Base-by-base conservation (phyloP, 2,888 invertebrate genomes). In the Drosophila antonietae region DNA sequence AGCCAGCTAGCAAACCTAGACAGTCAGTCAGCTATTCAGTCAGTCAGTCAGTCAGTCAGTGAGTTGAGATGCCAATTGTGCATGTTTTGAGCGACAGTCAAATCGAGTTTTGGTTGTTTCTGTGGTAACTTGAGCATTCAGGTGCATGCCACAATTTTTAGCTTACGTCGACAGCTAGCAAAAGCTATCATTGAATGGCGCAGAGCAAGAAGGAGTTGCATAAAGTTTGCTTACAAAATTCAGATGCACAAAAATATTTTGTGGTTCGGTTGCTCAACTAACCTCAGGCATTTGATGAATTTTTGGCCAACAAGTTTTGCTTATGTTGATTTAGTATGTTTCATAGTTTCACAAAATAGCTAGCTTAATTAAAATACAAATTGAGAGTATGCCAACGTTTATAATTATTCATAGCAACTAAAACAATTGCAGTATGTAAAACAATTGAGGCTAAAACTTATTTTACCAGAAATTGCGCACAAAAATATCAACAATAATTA, bases 361-460 rank as follows among this genome's bases (percentile, higher is more conserved):
- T 69, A 70, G 83, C 88, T 88, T 85, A 65, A 85, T 85, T 88
- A 85, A 70, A 77, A 75, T 52, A 59, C 66, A 75, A 79, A 72
- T 76, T 63, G 67, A 56, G 59, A 56, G 43, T 49, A 18, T 2
- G 46, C 7, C 37, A 31, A 18, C 12, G 53, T 12, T 33, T 35
- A 20, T 43, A 67, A 78, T 75, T 72, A 79, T 73, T 60, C 80
- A 80, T 46, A 43, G 53, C 43, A 33, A 56, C 46, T 58, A 57
- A 52, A 68, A 55, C 53, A 53, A 35, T 47, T 53, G 44, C 15
- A 12, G 52, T 46, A 59, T 52, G 47, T 55, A 51, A 51, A 67
- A 62, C 47, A 28, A 47, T 33, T 47, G 37, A 14, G 28, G 14
- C 15, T 44, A 65, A 62, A 69, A 52, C 35, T 73, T 62, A 37